Evolutionary conservation across 2,113 vertebrate genomes (phyloP).

Genomic region (Pangasianodon hypophthalmus): DNA sequence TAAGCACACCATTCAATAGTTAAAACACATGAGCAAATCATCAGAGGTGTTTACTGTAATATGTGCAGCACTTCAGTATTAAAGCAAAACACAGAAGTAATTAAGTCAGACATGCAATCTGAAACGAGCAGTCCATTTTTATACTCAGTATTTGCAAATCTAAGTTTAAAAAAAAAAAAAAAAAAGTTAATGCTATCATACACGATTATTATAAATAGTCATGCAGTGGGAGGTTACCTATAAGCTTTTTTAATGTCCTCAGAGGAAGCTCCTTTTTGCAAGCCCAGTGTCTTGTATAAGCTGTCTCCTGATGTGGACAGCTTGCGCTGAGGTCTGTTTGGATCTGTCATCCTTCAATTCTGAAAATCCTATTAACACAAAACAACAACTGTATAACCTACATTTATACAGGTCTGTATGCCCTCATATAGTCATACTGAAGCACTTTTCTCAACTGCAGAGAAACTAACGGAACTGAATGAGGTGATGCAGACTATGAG

Average conservation of each 20-base stretch:
- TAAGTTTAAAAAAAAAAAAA: neutral
- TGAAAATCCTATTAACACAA: slow-evolving; percentile 4
- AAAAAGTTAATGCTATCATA: neutral
- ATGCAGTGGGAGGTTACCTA: slow-evolving; percentile 70
- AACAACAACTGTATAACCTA: neutral
- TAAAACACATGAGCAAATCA: neutral
- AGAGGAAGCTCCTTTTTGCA: slow-evolving; percentile 81
- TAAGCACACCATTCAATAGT: neutral
- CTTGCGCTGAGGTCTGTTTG: slow-evolving; percentile 69
- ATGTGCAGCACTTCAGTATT: neutral
- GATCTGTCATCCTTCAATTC: slow-evolving; percentile 72
- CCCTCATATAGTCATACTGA: neutral
- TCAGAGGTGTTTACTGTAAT: neutral
- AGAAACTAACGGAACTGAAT: neutral
- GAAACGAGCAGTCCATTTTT: neutral
- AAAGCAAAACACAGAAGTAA: neutral
- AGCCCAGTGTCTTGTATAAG: slow-evolving; percentile 80
- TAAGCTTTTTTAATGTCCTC: slow-evolving; percentile 88
- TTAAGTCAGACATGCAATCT: neutral
- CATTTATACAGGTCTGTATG: neutral
- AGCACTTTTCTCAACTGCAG: neutral
- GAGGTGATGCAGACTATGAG: neutral
- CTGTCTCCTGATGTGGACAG: slow-evolving; percentile 81
- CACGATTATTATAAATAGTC: neutral
- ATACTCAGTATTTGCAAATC: neutral